phyloP scores from a whole-genome alignment of 64 coral and sea anemone species.

The Acropora yongei region DNA sequence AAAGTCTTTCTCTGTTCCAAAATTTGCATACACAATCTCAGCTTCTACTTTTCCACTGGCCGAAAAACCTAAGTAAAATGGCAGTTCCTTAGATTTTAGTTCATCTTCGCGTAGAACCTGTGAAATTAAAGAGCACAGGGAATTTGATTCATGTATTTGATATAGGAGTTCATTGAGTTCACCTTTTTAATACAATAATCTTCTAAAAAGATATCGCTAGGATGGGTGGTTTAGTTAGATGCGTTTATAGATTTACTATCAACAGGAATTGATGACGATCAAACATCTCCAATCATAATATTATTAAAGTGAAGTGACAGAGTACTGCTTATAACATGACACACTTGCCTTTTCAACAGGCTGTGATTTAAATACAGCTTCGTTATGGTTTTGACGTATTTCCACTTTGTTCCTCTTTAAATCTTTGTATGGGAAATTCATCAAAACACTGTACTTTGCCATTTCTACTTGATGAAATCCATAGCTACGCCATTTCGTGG shows the following conservation, averaged over 20 bases:
- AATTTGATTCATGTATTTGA: background rate
- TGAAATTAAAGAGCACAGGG: background rate
- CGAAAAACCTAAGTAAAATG: conserved; percentile 68
- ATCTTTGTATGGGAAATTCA: conserved; percentile 50
- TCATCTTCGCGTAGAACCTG: conserved; percentile 54
- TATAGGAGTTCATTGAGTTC: background rate
- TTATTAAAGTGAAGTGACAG: too few species aligned
- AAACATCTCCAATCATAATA: too few species aligned
- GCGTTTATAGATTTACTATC: too few species aligned
- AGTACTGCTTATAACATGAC: background rate
- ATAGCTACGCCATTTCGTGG: conserved; percentile 64
- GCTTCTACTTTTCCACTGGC: conserved; percentile 58
- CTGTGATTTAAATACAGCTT: conserved; percentile 52
- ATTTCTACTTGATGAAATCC: conserved; percentile 80
- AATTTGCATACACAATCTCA: conserved; percentile 91
- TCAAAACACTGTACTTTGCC: conserved; percentile 67
- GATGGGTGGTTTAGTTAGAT: too few species aligned
- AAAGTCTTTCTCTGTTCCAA: conserved; percentile 84
- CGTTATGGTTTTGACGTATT: conserved; percentile 52
- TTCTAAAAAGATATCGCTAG: too few species aligned
- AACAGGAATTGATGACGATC: too few species aligned
- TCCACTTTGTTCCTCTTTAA: conserved; percentile 61
- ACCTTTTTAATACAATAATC: background rate
- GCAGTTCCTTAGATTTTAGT: conserved; percentile 17
- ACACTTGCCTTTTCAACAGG: conserved; percentile 46